Percentiles rank a stretch among this genome's conserved stretches.
phyloP scores from a whole-genome alignment of 2,888 invertebrate genomes.

The Oscheius myriophilus region DNA sequence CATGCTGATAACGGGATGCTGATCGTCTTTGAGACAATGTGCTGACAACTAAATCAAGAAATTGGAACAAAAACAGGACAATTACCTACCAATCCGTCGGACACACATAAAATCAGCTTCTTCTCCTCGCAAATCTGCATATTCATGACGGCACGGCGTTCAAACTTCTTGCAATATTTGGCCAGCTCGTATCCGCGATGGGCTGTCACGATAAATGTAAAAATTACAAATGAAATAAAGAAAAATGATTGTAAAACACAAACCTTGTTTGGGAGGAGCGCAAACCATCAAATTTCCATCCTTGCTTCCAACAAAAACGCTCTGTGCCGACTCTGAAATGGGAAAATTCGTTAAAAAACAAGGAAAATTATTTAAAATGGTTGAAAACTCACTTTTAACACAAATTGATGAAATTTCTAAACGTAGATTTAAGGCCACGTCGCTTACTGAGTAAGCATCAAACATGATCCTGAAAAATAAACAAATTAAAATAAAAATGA shows the following conservation, averaged over 20 bases:
- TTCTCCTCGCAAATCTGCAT: conserved; percentile 56
- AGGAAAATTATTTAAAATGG: not conserved
- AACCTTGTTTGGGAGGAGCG: conserved; percentile 24
- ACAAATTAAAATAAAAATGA: no score
- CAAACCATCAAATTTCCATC: conserved; percentile 49
- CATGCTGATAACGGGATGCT: conserved; percentile 37
- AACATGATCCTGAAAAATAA: conserved; percentile 44
- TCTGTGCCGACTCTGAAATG: conserved; percentile 44
- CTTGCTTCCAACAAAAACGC: conserved; percentile 45
- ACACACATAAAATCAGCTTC: conserved; percentile 60
- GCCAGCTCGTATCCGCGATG: conserved; percentile 40
- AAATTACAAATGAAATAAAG: not conserved
- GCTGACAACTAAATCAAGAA: conserved; percentile 35
- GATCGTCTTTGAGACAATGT: conserved; percentile 36
- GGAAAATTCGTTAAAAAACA: not conserved
- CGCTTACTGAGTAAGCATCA: conserved; percentile 62
- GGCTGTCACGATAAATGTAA: conserved; percentile 23
- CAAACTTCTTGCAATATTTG: conserved; percentile 46
- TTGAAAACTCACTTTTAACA: conserved; percentile 41
- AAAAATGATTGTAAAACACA: not conserved
- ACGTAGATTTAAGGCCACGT: conserved; percentile 60
- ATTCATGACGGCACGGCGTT: conserved; percentile 55
- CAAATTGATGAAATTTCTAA: conserved; percentile 50
- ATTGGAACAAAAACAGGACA: not conserved
- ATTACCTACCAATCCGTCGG: conserved; percentile 49